Conservation (phyloP, 2,113 vertebrate genomes). For the Panurus biarmicus region DNA sequence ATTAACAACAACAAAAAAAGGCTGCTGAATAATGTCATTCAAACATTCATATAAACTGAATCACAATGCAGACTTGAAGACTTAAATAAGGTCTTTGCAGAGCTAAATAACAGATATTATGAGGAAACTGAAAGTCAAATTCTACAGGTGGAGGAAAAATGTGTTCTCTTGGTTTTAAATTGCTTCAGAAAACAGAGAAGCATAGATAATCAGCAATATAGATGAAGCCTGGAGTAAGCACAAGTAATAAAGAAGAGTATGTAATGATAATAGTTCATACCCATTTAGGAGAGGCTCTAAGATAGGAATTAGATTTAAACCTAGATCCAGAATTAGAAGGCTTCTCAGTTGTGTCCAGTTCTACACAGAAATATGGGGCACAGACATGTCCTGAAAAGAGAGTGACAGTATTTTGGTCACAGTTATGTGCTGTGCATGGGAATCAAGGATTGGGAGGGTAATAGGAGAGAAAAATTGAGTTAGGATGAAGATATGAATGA, state of each 20-base stretch:
- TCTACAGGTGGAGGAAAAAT: not conserved
- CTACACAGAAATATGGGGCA: not conserved
- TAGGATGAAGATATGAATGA: not conserved
- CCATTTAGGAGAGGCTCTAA: not conserved
- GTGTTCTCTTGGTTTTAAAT: not conserved
- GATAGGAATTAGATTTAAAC: not conserved
- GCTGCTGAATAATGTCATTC: not conserved
- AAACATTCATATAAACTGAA: not conserved
- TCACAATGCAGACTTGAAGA: not conserved
- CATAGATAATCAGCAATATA: not conserved
- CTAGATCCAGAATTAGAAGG: not conserved
- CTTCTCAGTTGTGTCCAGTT: not conserved
- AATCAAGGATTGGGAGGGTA: not conserved
- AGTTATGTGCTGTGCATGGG: fast-evolving
- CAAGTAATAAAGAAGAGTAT: not conserved
- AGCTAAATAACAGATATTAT: not conserved
- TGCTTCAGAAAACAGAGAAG: not conserved
- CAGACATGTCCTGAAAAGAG: not conserved
- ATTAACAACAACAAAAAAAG: not conserved
- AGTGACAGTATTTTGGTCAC: not conserved
- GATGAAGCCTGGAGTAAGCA: not conserved
- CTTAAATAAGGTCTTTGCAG: not conserved
- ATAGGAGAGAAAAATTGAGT: not conserved
- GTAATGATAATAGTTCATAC: not conserved
- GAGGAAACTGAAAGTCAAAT: not conserved